These are phyloP conservation scores for Gallinago stenura DNA, from an alignment of 2,797 vertebrate genomes.

Conservation along the genomic window DNA sequence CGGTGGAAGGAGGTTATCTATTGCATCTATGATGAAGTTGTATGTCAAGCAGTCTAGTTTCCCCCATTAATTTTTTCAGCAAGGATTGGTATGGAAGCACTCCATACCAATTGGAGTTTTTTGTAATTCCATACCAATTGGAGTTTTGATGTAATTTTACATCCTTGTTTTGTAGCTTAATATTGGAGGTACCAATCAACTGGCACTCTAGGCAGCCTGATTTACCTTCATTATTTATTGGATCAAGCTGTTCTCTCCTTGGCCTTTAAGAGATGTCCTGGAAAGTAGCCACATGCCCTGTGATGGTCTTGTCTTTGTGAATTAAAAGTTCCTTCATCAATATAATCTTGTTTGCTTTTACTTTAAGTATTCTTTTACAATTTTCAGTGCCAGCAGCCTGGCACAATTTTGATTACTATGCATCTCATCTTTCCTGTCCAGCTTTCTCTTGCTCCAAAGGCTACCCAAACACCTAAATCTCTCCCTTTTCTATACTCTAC, in stretches of 20 bases:
- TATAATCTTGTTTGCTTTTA: neutral
- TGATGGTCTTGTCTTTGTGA: neutral
- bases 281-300: neutral
- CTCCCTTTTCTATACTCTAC: neutral
- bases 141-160: neutral
- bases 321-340: neutral
- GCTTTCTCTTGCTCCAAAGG: neutral
- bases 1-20: neutral
- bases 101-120: neutral
- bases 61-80: neutral
- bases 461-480: neutral
- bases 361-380: neutral
- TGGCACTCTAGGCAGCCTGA: neutral
- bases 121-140: no score
- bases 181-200: neutral
- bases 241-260: neutral
- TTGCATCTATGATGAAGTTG: neutral
- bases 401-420: neutral
- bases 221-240: neutral
- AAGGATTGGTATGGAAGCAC: neutral
- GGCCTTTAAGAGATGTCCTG: neutral
- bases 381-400: neutral
- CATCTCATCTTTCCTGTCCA: neutral
- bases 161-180: neutral
- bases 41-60: neutral